phyloP scores from a whole-genome alignment of 2,113 vertebrate genomes.

The Vimba vimba region DNA sequence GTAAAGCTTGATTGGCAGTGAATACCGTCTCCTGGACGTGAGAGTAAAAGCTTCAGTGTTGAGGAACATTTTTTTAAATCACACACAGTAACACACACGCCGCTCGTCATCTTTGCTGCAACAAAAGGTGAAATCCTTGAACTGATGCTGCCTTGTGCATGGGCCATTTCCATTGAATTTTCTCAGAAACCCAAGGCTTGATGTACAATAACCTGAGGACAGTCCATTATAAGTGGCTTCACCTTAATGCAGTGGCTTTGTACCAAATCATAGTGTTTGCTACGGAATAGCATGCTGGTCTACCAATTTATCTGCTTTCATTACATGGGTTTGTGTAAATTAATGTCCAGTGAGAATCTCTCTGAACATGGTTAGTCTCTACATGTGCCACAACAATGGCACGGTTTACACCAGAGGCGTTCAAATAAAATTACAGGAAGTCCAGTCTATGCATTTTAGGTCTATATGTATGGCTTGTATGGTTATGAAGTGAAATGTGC shows the following conservation, averaged over 20 bases:
- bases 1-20: neutral
- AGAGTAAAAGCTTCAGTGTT: neutral
- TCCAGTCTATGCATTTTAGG: neutral
- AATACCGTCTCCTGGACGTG: neutral
- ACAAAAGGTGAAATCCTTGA: constrained; percentile 9
- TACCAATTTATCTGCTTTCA: neutral
- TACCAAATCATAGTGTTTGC: neutral
- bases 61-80: neutral
- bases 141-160: neutral
- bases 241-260: neutral
- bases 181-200: constrained; percentile 16
- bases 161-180: neutral
- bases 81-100: neutral
- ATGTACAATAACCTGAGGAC: neutral
- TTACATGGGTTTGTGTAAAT: neutral
- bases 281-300: neutral
- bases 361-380: neutral
- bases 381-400: neutral
- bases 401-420: neutral
- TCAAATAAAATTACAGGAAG: neutral
- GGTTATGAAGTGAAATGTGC: no score
- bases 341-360: neutral
- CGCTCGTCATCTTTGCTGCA: neutral
- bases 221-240: neutral
- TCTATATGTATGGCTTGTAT: no score